Base-by-base conservation (phyloP, 2,888 invertebrate species). In the Euzetes globulus region DNA sequence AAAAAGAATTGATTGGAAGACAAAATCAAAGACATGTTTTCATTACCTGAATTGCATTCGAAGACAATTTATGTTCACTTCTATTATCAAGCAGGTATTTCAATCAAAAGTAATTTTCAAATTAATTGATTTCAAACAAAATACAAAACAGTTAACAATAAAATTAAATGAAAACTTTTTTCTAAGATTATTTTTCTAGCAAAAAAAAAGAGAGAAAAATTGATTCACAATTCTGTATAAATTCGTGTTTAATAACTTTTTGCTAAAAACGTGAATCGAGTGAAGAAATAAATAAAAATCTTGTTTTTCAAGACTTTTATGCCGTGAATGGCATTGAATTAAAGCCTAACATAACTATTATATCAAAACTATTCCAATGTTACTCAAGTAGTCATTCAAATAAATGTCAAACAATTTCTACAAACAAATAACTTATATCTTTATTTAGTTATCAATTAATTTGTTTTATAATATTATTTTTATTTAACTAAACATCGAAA, bases 281-380 rank as follows among this genome's bases (percentile, higher is more conserved):
- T 60, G 11, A 27, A 19, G 2, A n/a, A 60, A 22, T 4, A 22
- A 27, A 60, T 9, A n/a, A 60, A 60, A 60, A 22, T 17, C 17
- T 58, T 22, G 25, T 15, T 60, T 27, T 22, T 11, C 60, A 60
- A 60, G 33, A 60, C 22, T 29, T 29, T 65, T 37, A 37, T 65
- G 63, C 63, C 11, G 7, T 37, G n/a, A 65, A 65, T 65, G 33
- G 11, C 60, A 60, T 60, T 60, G 60, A 60, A 60, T 60, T 60
- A 15, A 60, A 29, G 22, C 60, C 60, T 60, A 55, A 55, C 19
- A 27, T 60, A 29, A 27, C 60, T 52, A 52, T 52, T 22, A n/a
- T 41, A 41, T 41, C 7, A 41, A 41, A 65, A 65, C 7, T 17
- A 1, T 25, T 65, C 19, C 63, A 65, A 65, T 65, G 63, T n/a